phyloP scores from a whole-genome alignment of 2,888 invertebrate species.

The Pristionchus japonicus region DNA sequence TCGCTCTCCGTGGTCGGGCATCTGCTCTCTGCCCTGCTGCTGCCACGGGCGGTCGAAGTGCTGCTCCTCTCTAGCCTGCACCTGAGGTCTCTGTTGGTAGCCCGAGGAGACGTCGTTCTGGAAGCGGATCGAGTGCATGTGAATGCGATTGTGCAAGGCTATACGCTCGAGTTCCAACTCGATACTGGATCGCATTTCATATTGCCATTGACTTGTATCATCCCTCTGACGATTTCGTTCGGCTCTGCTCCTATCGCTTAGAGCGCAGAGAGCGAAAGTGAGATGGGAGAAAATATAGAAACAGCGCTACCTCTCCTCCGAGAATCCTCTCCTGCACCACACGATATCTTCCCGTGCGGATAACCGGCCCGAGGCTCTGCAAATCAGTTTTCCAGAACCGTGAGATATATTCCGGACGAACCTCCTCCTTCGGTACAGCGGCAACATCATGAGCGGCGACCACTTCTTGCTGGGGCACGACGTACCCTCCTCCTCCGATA shows the following conservation, averaged over 20 bases:
- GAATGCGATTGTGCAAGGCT: too few relatives aligned
- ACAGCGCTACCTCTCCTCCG: background rate
- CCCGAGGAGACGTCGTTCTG: background rate
- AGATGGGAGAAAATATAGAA: too few relatives aligned
- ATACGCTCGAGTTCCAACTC: too few relatives aligned
- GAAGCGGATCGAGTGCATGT: too few relatives aligned
- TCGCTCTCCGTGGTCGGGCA: background rate
- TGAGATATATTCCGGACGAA: too few relatives aligned
- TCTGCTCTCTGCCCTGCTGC: background rate
- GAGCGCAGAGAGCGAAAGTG: too few relatives aligned
- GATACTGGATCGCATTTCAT: too few relatives aligned
- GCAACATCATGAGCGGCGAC: background rate
- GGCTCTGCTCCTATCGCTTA: too few relatives aligned
- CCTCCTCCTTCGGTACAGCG: background rate
- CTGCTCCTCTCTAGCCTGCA: background rate
- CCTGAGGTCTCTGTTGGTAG: background rate
- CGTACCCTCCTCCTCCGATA: background rate
- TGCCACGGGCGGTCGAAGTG: background rate
- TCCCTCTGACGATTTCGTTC: too few relatives aligned
- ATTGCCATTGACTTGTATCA: too few relatives aligned
- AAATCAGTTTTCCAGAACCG: background rate
- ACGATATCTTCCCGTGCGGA: background rate
- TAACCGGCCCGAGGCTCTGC: background rate
- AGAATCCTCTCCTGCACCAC: background rate
- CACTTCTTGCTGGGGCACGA: background rate